Evolutionary conservation across 2,797 vertebrate species (phyloP).

Genomic region (Pyrrhura leucotis): DNA sequence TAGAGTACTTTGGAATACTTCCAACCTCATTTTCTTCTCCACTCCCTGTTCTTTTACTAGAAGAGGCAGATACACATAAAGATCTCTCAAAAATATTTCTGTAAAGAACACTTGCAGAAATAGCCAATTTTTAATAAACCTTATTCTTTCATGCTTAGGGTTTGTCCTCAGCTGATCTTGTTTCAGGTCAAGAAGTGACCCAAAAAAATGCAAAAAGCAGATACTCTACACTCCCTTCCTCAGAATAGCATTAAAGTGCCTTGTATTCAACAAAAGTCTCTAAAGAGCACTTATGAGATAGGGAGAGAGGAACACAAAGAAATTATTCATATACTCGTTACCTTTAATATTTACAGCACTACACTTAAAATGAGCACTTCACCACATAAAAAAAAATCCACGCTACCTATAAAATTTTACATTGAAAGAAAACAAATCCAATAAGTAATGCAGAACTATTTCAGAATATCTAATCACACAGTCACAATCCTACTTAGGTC

Average conservation of each 20-base stretch:
- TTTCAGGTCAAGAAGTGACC: not conserved
- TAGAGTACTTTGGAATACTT: conserved; percentile 30
- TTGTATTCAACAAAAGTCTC: not conserved
- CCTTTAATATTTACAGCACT: not conserved
- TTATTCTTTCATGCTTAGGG: not conserved
- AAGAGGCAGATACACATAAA: not conserved
- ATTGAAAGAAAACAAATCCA: not conserved
- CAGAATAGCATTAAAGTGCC: not conserved
- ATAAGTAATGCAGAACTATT: not conserved
- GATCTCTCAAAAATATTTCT: not conserved
- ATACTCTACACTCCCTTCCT: not conserved
- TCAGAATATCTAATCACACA: not conserved
- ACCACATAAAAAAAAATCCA: not conserved
- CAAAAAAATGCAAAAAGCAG: not conserved
- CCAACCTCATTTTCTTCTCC: conserved; percentile 41
- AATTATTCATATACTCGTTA: not conserved
- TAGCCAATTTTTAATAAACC: not conserved
- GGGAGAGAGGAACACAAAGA: not conserved
- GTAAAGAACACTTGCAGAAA: not conserved
- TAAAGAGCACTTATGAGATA: not conserved
- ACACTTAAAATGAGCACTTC: not conserved
- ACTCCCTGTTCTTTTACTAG: not conserved
- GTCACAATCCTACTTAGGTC: not conserved
- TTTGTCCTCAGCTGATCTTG: not conserved
- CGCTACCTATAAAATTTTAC: not conserved